phyloP scores from a whole-genome alignment of 2,797 vertebrate genomes.

The Nannoperca obscura region DNA sequence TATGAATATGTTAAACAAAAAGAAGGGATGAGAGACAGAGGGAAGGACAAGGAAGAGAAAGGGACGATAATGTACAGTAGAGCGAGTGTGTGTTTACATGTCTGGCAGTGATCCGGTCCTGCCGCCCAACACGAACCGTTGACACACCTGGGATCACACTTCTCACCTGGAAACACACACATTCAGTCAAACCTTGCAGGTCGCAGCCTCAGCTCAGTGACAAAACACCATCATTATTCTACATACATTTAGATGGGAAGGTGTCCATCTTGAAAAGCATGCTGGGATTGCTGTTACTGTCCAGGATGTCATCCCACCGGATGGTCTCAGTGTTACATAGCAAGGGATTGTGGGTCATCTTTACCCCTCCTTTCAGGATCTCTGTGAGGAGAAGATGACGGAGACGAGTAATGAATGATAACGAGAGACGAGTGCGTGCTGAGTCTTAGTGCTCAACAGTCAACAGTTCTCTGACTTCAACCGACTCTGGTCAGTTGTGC shows the following conservation, averaged over 20 bases:
- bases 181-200: not conserved
- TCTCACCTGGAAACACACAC: constrained; percentile 82
- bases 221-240: not conserved
- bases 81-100: constrained; percentile 78
- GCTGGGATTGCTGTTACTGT: constrained; percentile 62
- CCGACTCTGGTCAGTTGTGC: not conserved
- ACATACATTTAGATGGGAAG: constrained; percentile 54
- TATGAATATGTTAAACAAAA: no score
- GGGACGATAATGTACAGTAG: no score
- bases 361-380: constrained; percentile 91
- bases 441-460: no score
- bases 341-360: constrained; percentile 86
- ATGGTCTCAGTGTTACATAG: constrained; percentile 90
- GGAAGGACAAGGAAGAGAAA: not conserved
- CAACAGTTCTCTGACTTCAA: no score
- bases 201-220: not conserved
- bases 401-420: not conserved
- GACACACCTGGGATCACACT: constrained; percentile 87
- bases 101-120: constrained; percentile 92
- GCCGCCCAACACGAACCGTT: constrained; percentile 92
- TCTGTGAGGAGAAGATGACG: constrained; percentile 79
- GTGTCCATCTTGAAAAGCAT: constrained; percentile 37
- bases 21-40: not conserved
- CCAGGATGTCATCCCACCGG: constrained; percentile 91
- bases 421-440: not conserved